Base-by-base conservation (phyloP, 1,140 invertebrate genomes). In the Calliopsis andreniformis region DNA sequence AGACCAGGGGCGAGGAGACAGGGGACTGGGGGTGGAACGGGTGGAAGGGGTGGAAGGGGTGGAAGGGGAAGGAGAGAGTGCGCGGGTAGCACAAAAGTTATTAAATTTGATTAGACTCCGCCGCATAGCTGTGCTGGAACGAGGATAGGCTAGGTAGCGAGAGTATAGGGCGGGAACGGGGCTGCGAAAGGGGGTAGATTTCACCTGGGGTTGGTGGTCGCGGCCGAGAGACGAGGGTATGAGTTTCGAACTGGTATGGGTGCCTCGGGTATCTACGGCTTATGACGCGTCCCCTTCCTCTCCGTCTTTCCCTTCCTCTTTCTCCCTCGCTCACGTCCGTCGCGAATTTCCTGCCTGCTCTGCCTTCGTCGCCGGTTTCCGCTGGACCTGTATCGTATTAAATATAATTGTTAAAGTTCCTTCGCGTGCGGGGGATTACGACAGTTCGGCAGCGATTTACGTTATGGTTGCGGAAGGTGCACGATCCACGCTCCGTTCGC, bases 31-130 rank as follows among this genome's bases (percentile, higher is more conserved):
- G 0, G 18, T 14, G 35, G 23, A 35, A 16, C 16, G 5, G 23
- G 6, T 20, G 12, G 49, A 23, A 23, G 39, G n/a, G 10, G 45
- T 20, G 12, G 12, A 14, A 5, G 23, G 28, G 14, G 23, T 28
- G n/a, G 55, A 25, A 10, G n/a, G 32, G 16, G n/a, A 14, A 42
- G 20, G 43, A 32, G 56, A 51, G 68, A 47, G 55, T 73, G 75
- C 76, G 80, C 82, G 69, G 53, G 72, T 56, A 84, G 79, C 86
- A 87, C 89, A 89, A 92, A 92, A 91, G 90, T 91, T 92, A 91
- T 92, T 91, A 91, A 91, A 92, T 91, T 91, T 91, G 90, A 92
- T 92, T 91, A 91, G 89, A 90, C 83, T 90, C 79, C 77, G 83
- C 82, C 83, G 86, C 88, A 88, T 86, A 89, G 88, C 80, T 83